phyloP scores from a whole-genome alignment of 1,140 invertebrate species.

The Drosophila rhopaloa region DNA sequence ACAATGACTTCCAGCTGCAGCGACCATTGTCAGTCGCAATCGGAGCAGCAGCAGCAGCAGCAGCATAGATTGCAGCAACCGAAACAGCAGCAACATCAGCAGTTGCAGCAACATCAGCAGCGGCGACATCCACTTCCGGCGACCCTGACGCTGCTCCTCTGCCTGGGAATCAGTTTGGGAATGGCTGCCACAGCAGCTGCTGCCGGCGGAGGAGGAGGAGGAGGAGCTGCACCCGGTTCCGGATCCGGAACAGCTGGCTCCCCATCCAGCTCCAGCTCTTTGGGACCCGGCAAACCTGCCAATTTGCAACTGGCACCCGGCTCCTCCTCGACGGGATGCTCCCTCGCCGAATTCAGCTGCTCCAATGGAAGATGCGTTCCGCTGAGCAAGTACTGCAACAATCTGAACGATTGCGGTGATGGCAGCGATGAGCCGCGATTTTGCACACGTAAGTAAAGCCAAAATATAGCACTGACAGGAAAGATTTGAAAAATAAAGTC shows the following conservation, averaged over 20 bases:
- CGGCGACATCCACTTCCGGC: slow-evolving; percentile 56
- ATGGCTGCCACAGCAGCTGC: slow-evolving; percentile 43
- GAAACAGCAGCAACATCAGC: slow-evolving; percentile 29
- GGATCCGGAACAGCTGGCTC: slow-evolving; percentile 39
- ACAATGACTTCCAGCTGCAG: slow-evolving; percentile 56
- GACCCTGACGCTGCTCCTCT: slow-evolving; percentile 55
- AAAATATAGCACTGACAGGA: no score
- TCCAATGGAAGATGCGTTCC: slow-evolving; percentile 92
- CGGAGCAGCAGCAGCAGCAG: slow-evolving; percentile 30
- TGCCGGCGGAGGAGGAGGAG: slow-evolving; percentile 13
- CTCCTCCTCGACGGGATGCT: slow-evolving; percentile 85
- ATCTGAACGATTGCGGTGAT: slow-evolving; percentile 93
- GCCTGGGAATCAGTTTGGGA: slow-evolving; percentile 41
- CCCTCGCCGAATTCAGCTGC: slow-evolving; percentile 92
- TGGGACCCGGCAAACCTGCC: slow-evolving; percentile 51
- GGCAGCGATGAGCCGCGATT: slow-evolving; percentile 92
- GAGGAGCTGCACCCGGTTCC: slow-evolving; percentile 20
- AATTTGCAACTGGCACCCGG: slow-evolving; percentile 54
- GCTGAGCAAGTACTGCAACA: slow-evolving; percentile 93
- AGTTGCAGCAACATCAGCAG: slow-evolving; percentile 42
- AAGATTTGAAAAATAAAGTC: background rate
- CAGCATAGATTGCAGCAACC: slow-evolving; percentile 34
- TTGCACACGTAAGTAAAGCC: slow-evolving; percentile 92
- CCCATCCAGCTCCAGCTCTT: slow-evolving; percentile 17
- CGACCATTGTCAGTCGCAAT: slow-evolving; percentile 48